A percentile compares a stretch with the other conserved stretches of the same genome.
These are phyloP conservation scores for Hedya salicella DNA, from an alignment of 2,888 invertebrate species.

Conservation along the genomic window DNA sequence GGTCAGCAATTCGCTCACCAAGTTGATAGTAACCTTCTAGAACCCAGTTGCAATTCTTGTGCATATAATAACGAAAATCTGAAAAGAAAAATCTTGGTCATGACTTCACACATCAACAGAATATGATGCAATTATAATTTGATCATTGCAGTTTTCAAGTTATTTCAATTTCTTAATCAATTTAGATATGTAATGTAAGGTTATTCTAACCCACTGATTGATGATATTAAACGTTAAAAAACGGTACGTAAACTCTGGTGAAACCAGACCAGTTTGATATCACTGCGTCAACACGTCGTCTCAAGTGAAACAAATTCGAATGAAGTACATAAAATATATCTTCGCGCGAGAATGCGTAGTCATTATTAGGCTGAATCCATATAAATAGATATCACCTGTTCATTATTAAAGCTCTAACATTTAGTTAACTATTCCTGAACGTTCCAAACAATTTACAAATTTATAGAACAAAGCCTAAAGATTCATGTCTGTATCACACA, in stretches of 20 bases:
- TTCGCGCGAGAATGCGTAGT: not conserved
- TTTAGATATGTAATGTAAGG: too few species aligned
- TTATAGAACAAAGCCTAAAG: not conserved
- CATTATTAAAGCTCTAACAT: not conserved
- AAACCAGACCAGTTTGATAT: too few species aligned
- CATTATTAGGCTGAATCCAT: not conserved
- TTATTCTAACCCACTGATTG: too few species aligned
- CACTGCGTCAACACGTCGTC: too few species aligned
- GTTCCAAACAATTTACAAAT: not conserved
- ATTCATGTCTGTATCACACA: not conserved
- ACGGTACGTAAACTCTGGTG: too few species aligned
- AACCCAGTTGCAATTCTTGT: slow-evolving; percentile 86
- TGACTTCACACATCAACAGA: not conserved
- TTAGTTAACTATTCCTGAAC: not conserved
- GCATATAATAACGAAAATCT: slow-evolving; percentile 90
- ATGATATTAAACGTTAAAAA: too few species aligned
- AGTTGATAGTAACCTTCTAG: slow-evolving; percentile 89
- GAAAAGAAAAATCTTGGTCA: slow-evolving; percentile 54
- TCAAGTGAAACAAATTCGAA: too few species aligned
- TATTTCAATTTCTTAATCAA: too few species aligned
- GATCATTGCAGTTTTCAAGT: too few species aligned
- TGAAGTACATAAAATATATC: too few species aligned
- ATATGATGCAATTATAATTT: too few species aligned
- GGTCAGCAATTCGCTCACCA: slow-evolving; percentile 86
- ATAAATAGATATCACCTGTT: slow-evolving; percentile 23